Evolutionary conservation across 2,113 vertebrate genomes (phyloP).

Genomic region (Lamprologus callipterus): DNA sequence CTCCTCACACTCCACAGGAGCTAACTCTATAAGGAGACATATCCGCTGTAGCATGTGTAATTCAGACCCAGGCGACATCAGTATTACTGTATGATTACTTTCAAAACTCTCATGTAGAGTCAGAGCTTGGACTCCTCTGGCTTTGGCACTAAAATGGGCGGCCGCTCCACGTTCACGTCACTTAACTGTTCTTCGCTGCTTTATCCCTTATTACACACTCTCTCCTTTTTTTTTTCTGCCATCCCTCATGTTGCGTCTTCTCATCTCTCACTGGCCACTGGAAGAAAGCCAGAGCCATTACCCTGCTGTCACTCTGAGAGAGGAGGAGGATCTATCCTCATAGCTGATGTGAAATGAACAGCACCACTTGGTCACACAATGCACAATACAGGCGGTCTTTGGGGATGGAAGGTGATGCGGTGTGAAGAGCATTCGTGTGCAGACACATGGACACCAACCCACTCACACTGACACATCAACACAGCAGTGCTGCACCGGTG

Average conservation of each 20-base stretch:
- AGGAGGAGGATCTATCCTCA: constrained; percentile 49
- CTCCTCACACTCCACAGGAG: constrained; percentile 6
- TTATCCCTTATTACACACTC: background rate
- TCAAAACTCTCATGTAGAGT: background rate
- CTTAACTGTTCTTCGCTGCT: background rate
- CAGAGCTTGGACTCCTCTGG: background rate
- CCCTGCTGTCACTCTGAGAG: constrained; percentile 50
- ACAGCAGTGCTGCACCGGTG: constrained; percentile 1
- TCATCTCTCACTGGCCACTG: constrained; percentile 28
- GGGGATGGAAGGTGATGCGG: background rate
- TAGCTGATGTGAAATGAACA: constrained; percentile 51
- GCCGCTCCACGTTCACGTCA: constrained; percentile 1
- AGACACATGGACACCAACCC: background rate
- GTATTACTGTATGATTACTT: constrained; percentile 17
- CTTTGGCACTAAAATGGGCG: background rate
- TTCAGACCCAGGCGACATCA: background rate
- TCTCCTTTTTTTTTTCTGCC: background rate
- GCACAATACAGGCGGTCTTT: background rate
- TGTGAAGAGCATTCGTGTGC: background rate
- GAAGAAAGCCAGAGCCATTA: constrained; percentile 60
- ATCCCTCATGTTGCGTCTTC: constrained; percentile 3
- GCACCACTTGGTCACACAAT: constrained; percentile 8
- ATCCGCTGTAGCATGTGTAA: background rate
- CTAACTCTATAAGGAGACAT: background rate
- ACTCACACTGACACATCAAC: background rate